Conservation (phyloP, 2,113 vertebrate genomes). For the Cephalopterus ornatus region DNA sequence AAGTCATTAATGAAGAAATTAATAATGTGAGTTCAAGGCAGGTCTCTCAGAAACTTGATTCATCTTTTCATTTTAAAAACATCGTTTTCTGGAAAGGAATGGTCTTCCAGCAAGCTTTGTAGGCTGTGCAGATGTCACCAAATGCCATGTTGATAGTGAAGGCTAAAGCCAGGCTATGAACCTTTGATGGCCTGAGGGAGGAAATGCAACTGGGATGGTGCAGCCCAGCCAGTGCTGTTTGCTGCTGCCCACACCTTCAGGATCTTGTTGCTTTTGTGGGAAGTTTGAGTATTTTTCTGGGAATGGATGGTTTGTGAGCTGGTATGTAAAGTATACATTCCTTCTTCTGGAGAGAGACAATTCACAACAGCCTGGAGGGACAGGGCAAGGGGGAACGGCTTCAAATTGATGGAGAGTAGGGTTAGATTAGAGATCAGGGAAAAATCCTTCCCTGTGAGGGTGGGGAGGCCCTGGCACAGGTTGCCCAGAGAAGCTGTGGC, state of each 20-base stretch:
- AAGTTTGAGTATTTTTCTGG: background rate
- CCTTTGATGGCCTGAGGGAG: accelerated
- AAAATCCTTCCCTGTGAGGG: background rate
- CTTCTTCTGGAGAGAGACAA: background rate
- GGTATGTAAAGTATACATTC: background rate
- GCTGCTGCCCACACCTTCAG: background rate
- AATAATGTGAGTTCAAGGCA: background rate
- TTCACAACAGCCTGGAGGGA: background rate
- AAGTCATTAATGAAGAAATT: background rate
- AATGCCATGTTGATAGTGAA: accelerated
- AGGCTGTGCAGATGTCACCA: background rate
- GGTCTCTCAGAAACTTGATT: background rate
- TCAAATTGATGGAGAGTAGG: background rate
- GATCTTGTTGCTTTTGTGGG: background rate
- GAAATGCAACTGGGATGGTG: background rate
- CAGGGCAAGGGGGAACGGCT: background rate
- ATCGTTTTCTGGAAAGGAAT: background rate
- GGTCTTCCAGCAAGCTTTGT: background rate
- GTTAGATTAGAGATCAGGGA: background rate
- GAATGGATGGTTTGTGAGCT: background rate
- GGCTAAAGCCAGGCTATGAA: background rate
- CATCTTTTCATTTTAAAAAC: background rate
- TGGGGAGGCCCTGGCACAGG: background rate
- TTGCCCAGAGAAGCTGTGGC: background rate
- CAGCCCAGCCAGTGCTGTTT: background rate